These are phyloP conservation scores for Prunella strophiata DNA, from an alignment of 2,797 vertebrate species.

Conservation along the genomic window DNA sequence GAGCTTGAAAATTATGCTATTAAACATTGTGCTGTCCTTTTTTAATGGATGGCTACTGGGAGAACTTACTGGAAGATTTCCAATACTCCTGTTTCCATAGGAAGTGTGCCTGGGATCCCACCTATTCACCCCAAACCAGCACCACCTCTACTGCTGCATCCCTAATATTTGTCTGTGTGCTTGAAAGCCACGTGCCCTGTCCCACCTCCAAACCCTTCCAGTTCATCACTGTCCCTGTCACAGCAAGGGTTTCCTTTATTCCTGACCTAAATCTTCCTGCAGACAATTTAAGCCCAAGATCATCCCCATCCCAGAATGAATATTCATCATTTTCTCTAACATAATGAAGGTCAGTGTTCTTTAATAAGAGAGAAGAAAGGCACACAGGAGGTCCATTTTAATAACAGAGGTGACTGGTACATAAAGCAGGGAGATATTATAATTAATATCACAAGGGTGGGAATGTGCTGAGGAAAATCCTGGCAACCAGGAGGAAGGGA, in stretches of 20 bases:
- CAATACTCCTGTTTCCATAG: background rate
- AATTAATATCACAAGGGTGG: background rate
- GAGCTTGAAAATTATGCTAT: background rate
- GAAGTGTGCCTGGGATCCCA: background rate
- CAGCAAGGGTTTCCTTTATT: background rate
- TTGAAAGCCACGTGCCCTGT: background rate
- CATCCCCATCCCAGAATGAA: background rate
- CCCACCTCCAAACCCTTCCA: background rate
- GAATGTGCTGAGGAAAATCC: background rate
- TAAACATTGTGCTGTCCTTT: background rate
- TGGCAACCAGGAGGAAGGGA: constrained; percentile 12
- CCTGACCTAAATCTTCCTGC: constrained; percentile 20
- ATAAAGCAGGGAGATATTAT: background rate
- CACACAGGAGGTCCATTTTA: background rate
- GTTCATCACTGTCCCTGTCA: background rate
- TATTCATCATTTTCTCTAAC: constrained; percentile 39
- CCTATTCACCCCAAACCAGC: background rate
- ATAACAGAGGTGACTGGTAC: background rate
- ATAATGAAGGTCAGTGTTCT: background rate
- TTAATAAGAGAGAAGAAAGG: background rate
- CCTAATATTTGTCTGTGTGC: background rate
- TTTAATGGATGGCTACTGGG: background rate
- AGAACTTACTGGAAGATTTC: background rate
- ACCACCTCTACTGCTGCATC: background rate
- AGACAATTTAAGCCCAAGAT: background rate